Evolutionary conservation across 2,888 invertebrate genomes (phyloP).

Genomic region (Thera britannica): DNA sequence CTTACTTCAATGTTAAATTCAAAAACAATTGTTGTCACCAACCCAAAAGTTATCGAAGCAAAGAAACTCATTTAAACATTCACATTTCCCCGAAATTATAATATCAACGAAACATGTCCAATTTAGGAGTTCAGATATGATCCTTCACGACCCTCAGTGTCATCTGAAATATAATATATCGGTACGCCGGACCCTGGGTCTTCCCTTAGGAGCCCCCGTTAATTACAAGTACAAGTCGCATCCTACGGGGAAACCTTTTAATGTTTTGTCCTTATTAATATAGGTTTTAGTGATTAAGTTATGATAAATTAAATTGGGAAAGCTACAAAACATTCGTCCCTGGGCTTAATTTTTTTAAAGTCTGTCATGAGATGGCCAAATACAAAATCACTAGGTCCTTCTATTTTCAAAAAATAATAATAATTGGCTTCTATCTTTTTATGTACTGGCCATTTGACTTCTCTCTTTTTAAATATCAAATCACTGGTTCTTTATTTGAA

Average conservation of each 20-base stretch:
- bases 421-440: too few species aligned
- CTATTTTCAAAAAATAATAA: too few species aligned
- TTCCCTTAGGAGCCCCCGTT: slow-evolving; percentile 84
- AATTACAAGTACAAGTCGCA: slow-evolving; percentile 87
- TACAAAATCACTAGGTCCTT: too few species aligned
- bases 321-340: too few species aligned
- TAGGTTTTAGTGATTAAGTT: slow-evolving; percentile 21
- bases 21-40: slow-evolving; percentile 26
- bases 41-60: slow-evolving; percentile 30
- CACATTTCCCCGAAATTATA: slow-evolving; percentile 41
- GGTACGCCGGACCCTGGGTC: slow-evolving; percentile 68
- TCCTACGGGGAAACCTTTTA: slow-evolving; percentile 66
- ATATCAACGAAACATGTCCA: slow-evolving; percentile 50
- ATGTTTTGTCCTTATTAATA: slow-evolving; percentile 58
- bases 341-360: too few species aligned
- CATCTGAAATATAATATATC: slow-evolving; percentile 83
- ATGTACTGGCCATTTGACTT: too few species aligned
- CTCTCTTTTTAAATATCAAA: not conserved
- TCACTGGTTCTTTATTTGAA: not conserved
- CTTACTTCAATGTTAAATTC: not conserved
- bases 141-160: slow-evolving; percentile 79
- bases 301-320: too few species aligned
- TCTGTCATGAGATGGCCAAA: too few species aligned
- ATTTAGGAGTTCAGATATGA: slow-evolving; percentile 66
- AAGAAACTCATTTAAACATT: slow-evolving; percentile 43